Evolutionary conservation across 2,797 vertebrate genomes (phyloP), one percentile per base, ranked within the genome.

Genomic region (Holocentrus rufus): DNA sequence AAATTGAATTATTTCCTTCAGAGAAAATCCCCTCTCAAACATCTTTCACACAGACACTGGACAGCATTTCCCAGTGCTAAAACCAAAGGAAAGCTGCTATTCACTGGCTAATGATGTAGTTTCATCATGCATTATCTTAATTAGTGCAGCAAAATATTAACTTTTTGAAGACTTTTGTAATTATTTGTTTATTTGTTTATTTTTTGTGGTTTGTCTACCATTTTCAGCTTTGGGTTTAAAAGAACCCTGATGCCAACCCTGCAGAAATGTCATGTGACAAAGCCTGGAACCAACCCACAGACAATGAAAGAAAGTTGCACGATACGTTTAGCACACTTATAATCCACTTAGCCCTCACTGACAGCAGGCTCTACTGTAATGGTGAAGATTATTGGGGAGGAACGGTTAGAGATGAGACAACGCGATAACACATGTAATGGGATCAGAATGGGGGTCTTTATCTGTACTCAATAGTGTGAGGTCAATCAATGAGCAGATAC

Each of bases 401-500:
- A 59, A 7, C 42, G 44, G 57, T 69, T 13, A 11, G 57, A 55
- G 27, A 25, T 25, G 30, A 77, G 58, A 50, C 56, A 54, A 79
- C 69, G 22, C 0, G 8, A 14, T 52, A 58, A 64, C 62, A 30
- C 53, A 0, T 34, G 52, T 72, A 77, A 72, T 59, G 23, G 68
- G 27, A 44, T 18, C 27, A 46, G 57, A 72, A 52, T 20, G 52
- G 20, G 52, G 14, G 23, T 66, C 69, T 76, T 61, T 65, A 74
- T 72, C 60, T 83, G 58, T 78, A 67, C 83, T 87, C 79, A 82
- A 34, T 53, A 52, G 44, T 50, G 69, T 53, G 64, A 70, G 64
- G 73, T 80, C 76, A 72, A 76, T 80, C 77, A 71, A 63, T 83
- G 65, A 61, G 73, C 68, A 62, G 54, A 44, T 76, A 71, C 77